Percentiles rank a stretch among this genome's conserved stretches.
These are phyloP conservation scores for Actinia tenebrosa DNA, from an alignment of 64 coral and sea anemone genomes.

Conservation along the genomic window DNA sequence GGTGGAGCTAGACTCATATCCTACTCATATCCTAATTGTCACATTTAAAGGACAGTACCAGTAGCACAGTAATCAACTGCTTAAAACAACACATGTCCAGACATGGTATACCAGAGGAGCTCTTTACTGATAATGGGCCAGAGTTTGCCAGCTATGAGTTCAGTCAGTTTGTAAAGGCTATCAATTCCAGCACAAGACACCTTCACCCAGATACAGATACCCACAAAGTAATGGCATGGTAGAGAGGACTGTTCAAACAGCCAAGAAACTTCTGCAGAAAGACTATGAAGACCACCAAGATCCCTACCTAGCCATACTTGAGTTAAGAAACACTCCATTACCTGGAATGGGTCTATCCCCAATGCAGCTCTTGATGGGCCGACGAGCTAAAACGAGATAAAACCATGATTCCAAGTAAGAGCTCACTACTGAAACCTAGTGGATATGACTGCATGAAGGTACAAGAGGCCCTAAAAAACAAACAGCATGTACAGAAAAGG, in stretches of 20 bases:
- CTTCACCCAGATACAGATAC: slow-evolving; percentile 13
- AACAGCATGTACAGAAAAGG: slow-evolving; percentile 13
- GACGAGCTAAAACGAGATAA: neutral
- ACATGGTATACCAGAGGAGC: slow-evolving; percentile 21
- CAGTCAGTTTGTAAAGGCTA: slow-evolving; percentile 13
- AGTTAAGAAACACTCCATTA: slow-evolving; percentile 32
- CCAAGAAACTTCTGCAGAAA: slow-evolving; percentile 25
- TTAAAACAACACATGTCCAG: slow-evolving; percentile 15
- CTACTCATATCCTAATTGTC: neutral
- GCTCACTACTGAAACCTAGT: slow-evolving; percentile 3
- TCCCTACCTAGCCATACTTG: slow-evolving; percentile 30
- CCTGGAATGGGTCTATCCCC: slow-evolving; percentile 6
- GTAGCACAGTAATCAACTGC: neutral
- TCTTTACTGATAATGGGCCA: slow-evolving; percentile 35
- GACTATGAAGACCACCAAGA: slow-evolving; percentile 31
- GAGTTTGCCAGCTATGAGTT: slow-evolving; percentile 38
- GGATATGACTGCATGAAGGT: neutral
- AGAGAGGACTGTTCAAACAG: slow-evolving; percentile 10
- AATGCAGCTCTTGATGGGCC: neutral
- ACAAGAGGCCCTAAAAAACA: neutral
- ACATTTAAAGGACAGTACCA: neutral
- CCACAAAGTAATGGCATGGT: slow-evolving; percentile 44
- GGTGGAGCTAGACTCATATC: too few relatives aligned
- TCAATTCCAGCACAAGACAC: slow-evolving; percentile 34
- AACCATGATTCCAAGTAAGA: slow-evolving; percentile 22